phyloP scores from a whole-genome alignment of 64 coral and sea anemone genomes.

The Stichodactyla helianthus region DNA sequence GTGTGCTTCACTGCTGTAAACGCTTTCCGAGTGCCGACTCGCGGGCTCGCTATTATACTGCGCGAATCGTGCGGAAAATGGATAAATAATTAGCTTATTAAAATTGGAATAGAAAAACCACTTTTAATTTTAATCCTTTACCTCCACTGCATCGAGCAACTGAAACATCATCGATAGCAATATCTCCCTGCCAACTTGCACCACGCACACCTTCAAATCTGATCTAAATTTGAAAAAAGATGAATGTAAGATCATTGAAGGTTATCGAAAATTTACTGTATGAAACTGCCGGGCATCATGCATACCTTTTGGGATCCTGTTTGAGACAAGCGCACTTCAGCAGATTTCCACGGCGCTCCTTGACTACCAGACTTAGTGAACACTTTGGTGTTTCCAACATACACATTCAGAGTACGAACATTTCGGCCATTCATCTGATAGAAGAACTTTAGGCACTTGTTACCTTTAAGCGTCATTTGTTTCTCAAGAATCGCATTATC shows the following conservation, averaged over 20 bases:
- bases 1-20: no score
- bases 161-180: neutral
- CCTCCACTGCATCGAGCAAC: neutral
- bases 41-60: no score
- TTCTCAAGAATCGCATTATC: neutral
- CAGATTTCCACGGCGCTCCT: neutral
- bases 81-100: no score
- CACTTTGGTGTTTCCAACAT: conserved; percentile 14
- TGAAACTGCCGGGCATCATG: no score
- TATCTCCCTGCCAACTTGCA: neutral
- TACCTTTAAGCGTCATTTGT: neutral
- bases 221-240: neutral
- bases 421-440: conserved; percentile 19
- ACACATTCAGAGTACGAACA: conserved; percentile 25
- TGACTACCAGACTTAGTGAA: conserved; percentile 5
- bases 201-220: neutral
- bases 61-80: no score
- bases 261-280: no score
- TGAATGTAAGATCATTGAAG: no score
- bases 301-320: neutral
- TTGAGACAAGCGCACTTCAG: neutral
- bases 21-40: no score
- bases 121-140: no score
- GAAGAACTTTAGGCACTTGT: conserved; percentile 10
- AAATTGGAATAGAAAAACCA: no score